Evolutionary conservation across 2,113 vertebrate species (phyloP), one percentile per base, ranked within the genome.

Genomic region (Passerina amoena): DNA sequence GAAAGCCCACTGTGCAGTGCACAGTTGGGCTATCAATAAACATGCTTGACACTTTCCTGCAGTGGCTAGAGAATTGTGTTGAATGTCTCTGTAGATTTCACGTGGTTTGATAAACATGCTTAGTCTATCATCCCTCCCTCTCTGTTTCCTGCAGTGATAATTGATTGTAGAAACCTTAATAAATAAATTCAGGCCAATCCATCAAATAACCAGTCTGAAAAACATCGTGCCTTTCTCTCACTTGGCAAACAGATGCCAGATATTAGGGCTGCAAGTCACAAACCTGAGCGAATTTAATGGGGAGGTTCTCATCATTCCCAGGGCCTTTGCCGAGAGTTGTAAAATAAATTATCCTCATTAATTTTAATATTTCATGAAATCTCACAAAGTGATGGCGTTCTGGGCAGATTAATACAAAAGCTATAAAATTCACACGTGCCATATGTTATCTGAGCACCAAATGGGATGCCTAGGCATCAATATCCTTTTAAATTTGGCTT

Each of bases 281-380:
- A 92, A 93, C 92, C 90, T 83, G 54, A 12, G 13, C 92, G 71
- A 60, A 73, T 91, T 85, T 91, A 91, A 63, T 61, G 53, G 87
- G 73, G 48, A 93, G 57, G 72, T 86, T 93, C 94, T 88, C 53
- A 22, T 92, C 69, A 23, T 95, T 96, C 90, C 89, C 80, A 82
- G n/a, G 91, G 84, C 76, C 79, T 95, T 89, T 95, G 64, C 73
- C 8, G 65, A 11, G 88, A 83, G 76, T 69, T 82, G 68, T 91
- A 86, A 95, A 96, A 94, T 92, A 94, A 95, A 94, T 95, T 90
- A 82, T 60, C 75, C 82, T 64, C 71, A 25, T 64, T 79, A 44
- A 88, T 96, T 96, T 97, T 91, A 96, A 91, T 96, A 89, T 96
- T 97, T 97, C 78, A 95, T 96, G 86, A 89, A 94, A 82, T 88